Conservation (phyloP, 2,797 vertebrate genomes). For the Pseudomugil tenellus region DNA sequence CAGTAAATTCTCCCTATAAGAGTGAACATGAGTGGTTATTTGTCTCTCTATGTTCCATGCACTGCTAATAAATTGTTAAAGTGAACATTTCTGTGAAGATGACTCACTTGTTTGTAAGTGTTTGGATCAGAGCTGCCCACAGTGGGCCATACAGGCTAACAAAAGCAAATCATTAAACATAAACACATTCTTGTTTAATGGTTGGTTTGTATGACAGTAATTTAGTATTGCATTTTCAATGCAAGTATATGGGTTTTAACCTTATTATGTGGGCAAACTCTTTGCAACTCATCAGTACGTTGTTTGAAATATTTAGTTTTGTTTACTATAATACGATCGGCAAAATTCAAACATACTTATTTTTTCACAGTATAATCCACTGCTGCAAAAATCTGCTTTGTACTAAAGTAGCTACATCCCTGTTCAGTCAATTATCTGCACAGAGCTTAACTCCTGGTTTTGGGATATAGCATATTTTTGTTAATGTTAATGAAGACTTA, state of each 20-base stretch:
- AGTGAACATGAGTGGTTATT: too few species aligned
- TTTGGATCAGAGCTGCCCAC: slow-evolving; percentile 43
- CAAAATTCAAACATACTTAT: slow-evolving; percentile 7
- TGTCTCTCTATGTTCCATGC: too few species aligned
- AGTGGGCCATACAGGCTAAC: slow-evolving; percentile 26
- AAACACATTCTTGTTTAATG: slow-evolving; percentile 30
- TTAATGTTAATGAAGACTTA: background rate
- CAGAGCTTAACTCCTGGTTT: background rate
- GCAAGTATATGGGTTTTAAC: background rate
- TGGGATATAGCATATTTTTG: background rate
- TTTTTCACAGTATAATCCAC: background rate
- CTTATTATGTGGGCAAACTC: background rate
- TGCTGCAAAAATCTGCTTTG: background rate
- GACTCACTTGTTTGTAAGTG: slow-evolving; percentile 54
- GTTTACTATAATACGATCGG: background rate
- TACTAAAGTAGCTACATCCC: background rate
- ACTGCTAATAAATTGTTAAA: background rate
- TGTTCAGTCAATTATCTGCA: background rate
- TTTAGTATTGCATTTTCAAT: background rate
- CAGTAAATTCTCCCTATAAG: too few species aligned
- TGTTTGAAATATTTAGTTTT: background rate
- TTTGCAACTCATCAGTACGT: background rate
- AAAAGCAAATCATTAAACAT: slow-evolving; percentile 22
- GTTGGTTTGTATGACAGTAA: background rate
- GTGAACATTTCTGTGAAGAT: slow-evolving; percentile 18